Evolutionary conservation across 1,140 invertebrate genomes (phyloP), one percentile per base, ranked within the genome.

Genomic region (Neodiprion fabricii): DNA sequence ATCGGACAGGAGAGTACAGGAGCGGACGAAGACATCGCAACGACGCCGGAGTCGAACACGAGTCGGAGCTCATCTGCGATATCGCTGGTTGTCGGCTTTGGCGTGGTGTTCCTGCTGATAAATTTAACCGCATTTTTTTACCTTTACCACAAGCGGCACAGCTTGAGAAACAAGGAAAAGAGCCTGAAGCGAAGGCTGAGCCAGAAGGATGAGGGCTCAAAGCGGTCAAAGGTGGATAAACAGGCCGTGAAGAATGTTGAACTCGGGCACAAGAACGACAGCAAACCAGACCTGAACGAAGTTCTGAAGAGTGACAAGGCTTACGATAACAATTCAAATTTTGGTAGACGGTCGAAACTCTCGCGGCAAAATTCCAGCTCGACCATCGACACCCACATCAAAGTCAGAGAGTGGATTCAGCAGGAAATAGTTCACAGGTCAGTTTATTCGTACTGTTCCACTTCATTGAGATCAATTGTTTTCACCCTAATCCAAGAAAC

Each of bases 321-420:
- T 9, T 88, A 89, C n/a, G 91, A 90, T 74, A 92, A 91, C 81
- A 91, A 90, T 49, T 90, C 92, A 0, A 93, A 92, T 83, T 91
- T 91, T 65, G 88, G 91, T 49, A 86, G 91, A 78, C 86, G 90
- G 66, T 93, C 92, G 77, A 92, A 93, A 84, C 85, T 94, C 10
- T 91, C 92, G 14, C 85, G 94, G 53, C 92, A 94, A 80, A 91
- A 94, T 78, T 95, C 94, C 1, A 92, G 90, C 11, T 95, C 94
- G 69, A 95, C 95, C 0, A 92, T 96, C 75, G 95, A 96, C 82
- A 93, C 95, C 0, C 93, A 95, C 80, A 93, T 94, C 11, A 95
- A 96, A 89, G 95, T 96, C 3, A 91, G 92, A 73, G 94, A 96
- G 73, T 96, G 95, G 95, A 96, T 96, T 77, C 91, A 94, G 3